Conservation (phyloP, 2,113 vertebrate genomes). For the Acanthisitta chloris region DNA sequence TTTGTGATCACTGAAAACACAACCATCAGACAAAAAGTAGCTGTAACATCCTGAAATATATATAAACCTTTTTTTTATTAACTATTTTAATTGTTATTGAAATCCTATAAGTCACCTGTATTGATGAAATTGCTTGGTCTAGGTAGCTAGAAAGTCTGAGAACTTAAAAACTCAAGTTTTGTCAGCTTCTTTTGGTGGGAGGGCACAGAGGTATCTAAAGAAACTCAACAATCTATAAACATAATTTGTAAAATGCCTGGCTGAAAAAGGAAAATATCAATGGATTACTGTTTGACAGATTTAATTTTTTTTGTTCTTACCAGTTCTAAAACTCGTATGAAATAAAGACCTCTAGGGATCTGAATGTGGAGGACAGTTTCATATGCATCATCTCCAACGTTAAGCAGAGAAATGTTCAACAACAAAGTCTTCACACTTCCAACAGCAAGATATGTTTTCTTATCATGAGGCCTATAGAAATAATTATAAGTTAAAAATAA, state of each 20-base stretch:
- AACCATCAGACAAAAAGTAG: neutral
- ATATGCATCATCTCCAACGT: slow-evolving; percentile 90
- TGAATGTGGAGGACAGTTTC: slow-evolving; percentile 80
- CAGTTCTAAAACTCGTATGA: slow-evolving; percentile 83
- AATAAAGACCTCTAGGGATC: slow-evolving; percentile 86
- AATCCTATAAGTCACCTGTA: neutral
- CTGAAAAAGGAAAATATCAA: neutral
- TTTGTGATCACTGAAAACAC: neutral
- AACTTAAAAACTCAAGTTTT: neutral
- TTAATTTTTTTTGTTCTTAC: slow-evolving; percentile 74
- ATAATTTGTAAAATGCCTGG: neutral
- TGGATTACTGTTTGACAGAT: neutral
- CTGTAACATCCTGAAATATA: neutral
- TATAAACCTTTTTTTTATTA: neutral
- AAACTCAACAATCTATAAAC: neutral
- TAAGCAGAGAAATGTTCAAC: slow-evolving; percentile 81
- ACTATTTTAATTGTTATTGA: neutral
- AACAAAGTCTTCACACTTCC: slow-evolving; percentile 81
- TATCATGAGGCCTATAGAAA: slow-evolving; percentile 76
- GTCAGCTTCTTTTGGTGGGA: neutral
- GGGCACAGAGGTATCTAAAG: neutral
- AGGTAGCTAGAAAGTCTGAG: neutral
- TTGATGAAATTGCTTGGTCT: neutral
- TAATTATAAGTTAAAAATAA: neutral
- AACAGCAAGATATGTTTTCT: slow-evolving; percentile 81